phyloP scores from a whole-genome alignment of 1,140 invertebrate genomes.

The Mycetomoellerius zeteki region DNA sequence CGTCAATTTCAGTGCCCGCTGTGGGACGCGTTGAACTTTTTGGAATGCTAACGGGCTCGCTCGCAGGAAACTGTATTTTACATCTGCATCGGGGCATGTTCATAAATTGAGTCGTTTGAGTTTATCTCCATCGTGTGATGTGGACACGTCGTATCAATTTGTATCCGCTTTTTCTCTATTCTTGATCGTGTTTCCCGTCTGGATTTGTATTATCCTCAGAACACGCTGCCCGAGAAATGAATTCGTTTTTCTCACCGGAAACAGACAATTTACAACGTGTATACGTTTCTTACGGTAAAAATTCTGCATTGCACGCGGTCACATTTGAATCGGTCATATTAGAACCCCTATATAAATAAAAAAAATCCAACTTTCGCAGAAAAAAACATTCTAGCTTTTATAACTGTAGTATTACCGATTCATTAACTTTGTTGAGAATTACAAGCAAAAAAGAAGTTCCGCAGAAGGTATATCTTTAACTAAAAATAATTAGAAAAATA shows the following conservation, averaged over 20 bases:
- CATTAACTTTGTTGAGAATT: too few species aligned
- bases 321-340: background rate
- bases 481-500: background rate
- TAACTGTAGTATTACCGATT: too few species aligned
- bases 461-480: background rate
- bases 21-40: conserved; percentile 34
- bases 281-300: background rate
- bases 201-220: background rate
- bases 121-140: too few species aligned
- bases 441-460: background rate
- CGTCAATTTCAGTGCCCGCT: conserved; percentile 26
- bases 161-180: background rate
- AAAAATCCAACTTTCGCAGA: too few species aligned
- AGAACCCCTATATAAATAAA: too few species aligned
- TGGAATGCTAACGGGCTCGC: conserved; percentile 43
- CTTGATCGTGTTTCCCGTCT: background rate
- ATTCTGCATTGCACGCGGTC: conserved; percentile 8
- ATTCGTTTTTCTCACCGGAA: conserved; percentile 18
- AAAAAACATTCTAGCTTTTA: too few species aligned
- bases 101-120: conserved; percentile 26
- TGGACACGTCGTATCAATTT: background rate
- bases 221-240: background rate
- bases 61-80: conserved; percentile 41
- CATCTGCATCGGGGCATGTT: conserved; percentile 35
- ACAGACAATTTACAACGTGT: conserved; percentile 20